Conservation (phyloP, 37 sponge, comb jelly and placozoan genomes). For the Agelas oroides region DNA sequence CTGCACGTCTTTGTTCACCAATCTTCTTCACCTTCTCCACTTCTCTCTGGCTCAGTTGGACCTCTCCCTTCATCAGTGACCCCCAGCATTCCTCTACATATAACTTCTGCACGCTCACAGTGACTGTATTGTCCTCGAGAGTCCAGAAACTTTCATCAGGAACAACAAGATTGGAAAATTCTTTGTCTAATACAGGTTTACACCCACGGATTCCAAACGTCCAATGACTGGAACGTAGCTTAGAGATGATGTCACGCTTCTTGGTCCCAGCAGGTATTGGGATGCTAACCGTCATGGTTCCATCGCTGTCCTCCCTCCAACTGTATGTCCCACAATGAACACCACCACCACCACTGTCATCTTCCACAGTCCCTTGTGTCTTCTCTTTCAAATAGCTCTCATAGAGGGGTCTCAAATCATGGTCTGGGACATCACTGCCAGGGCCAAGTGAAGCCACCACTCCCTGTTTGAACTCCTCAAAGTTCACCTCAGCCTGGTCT, state of each 20-base stretch:
- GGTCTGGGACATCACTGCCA: too few species aligned
- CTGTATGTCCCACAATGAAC: conserved; percentile 28
- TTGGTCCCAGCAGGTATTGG: conserved; percentile 43
- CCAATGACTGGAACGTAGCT: conserved; percentile 14
- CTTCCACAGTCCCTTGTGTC: conserved; percentile 6
- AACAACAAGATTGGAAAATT: conserved; percentile 3
- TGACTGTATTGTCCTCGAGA: conserved; percentile 11
- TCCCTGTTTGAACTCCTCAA: conserved; percentile 41
- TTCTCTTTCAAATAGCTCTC: conserved; percentile 23
- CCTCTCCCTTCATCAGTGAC: conserved; percentile 24
- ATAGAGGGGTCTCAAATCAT: conserved; percentile 9
- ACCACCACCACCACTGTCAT: not conserved
- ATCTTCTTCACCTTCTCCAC: not conserved
- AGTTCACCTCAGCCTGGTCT: not conserved
- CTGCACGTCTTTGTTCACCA: not conserved
- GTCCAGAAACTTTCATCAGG: conserved; percentile 53
- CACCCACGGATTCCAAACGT: conserved; percentile 30
- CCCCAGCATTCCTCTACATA: conserved; percentile 29
- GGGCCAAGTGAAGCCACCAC: not conserved
- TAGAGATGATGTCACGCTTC: conserved; percentile 16
- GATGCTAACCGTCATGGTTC: conserved; percentile 23
- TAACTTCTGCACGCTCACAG: conserved; percentile 32
- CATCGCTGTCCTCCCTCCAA: conserved; percentile 42
- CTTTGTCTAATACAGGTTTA: conserved; percentile 25
- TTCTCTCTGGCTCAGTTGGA: not conserved